Evolutionary conservation across 2,888 invertebrate genomes (phyloP).

Genomic region (Nephrotoma appendiculata): DNA sequence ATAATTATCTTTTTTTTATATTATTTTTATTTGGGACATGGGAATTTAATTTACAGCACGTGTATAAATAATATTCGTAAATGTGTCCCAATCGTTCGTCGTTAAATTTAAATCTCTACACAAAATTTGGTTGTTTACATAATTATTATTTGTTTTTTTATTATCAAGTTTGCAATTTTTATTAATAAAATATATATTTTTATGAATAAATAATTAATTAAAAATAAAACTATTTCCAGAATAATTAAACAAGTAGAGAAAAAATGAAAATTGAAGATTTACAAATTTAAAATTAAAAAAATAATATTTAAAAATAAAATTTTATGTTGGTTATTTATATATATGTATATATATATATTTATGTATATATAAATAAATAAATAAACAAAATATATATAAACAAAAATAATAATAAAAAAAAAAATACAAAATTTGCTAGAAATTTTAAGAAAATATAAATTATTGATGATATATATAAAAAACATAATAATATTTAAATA

Average conservation of each 20-base stretch:
- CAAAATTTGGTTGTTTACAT: not conserved
- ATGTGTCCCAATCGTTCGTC: not conserved
- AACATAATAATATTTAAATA: not conserved
- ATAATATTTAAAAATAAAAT: not conserved
- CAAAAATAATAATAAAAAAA: not conserved
- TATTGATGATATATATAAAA: not conserved
- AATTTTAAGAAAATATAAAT: not conserved
- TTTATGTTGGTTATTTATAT: not conserved
- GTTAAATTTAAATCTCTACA: not conserved
- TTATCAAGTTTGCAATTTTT: not conserved
- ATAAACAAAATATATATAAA: not conserved
- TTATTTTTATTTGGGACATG: not conserved
- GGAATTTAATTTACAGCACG: not conserved
- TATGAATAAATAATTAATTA: not conserved
- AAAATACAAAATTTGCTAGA: not conserved
- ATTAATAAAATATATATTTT: not conserved
- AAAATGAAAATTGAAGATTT: not conserved
- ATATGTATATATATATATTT: not conserved
- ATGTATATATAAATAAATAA: too few relatives aligned
- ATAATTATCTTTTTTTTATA: not conserved
- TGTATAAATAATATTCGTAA: not conserved
- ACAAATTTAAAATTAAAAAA: not conserved
- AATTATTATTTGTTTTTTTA: not conserved
- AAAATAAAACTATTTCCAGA: not conserved
- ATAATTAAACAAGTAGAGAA: not conserved